Base-by-base conservation (phyloP, 2,797 vertebrate genomes). In the Lateolabrax maculatus region DNA sequence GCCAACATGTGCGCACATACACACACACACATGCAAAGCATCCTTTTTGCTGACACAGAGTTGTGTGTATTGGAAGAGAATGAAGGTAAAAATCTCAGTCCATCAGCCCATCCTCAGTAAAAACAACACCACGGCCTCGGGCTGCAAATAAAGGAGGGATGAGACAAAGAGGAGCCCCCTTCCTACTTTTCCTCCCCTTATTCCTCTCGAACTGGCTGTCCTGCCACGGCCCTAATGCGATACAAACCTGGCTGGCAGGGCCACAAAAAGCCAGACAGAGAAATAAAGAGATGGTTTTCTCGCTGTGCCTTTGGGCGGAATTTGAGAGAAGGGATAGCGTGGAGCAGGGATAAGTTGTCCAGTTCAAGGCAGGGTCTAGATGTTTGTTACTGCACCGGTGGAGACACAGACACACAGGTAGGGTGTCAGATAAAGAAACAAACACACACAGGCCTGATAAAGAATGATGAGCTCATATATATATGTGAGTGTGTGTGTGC, bases 71-170 rank as follows among this genome's bases (percentile, higher is more conserved):
- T 75, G 65, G 68, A 66, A 49, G 56, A 72, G 60, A 76, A 71
- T 57, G 41, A 86, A 81, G 61, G 66, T 37, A 56, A 76, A 77
- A 80, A 46, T 69, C 64, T 84, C 44, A 36, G 64, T 77, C 65
- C 58, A 56, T 61, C 60, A 43, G 56, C 48, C 44, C 36, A 29
- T 76, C 61, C 58, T 51, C 68, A 84, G 85, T 71, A 73, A 89
- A 85, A 87, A 84, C 84, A 86, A 71, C 70, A 74, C 53, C 67
- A 67, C 0, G 0, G 81, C 84, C 91, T 81, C 67, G 1, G 87
- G 88, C 90, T 73, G 81, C 84, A 88, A 90, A 89, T 91, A 88
- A 85, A 87, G 70, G 61, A 84, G 66, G 82, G 85, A 90, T 85
- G 84, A 91, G 83, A 90, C 83, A 85, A 81, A 88, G 80, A 79